Conservation (phyloP, 2,888 invertebrate species). For the Apoderus coryli region DNA sequence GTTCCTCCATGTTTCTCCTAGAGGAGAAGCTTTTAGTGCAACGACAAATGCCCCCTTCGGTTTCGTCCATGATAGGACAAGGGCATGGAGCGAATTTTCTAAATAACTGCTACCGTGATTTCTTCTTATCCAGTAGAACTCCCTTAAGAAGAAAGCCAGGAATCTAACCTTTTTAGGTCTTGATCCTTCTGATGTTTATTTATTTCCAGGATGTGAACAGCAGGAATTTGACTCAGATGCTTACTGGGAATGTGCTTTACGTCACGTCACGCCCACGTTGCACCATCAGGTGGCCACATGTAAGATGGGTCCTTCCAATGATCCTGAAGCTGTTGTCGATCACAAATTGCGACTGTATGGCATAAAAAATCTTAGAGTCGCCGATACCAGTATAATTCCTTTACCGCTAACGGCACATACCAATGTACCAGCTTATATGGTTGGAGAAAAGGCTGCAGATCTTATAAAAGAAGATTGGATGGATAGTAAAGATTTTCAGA, state of each 20-base stretch:
- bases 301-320: conserved; percentile 39
- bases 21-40: no score
- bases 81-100: no score
- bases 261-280: conserved; percentile 34
- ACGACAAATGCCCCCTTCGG: no score
- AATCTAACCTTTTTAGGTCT: neutral
- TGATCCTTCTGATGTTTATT: neutral
- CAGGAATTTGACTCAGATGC: conserved; percentile 32
- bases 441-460: conserved; percentile 42
- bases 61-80: no score
- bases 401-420: conserved; percentile 37
- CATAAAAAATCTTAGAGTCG: conserved; percentile 36
- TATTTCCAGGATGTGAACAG: conserved; percentile 26
- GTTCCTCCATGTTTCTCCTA: no score
- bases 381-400: conserved; percentile 42
- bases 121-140: no score
- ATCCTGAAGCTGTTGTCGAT: conserved; percentile 42
- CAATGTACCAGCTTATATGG: conserved; percentile 39
- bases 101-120: no score
- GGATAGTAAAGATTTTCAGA: neutral
- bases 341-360: conserved; percentile 37
- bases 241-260: conserved; percentile 39
- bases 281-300: conserved; percentile 40
- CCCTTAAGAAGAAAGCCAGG: no score
- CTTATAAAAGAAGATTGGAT: conserved; percentile 35